Percentiles rank a stretch among this genome's conserved stretches.
Conservation (phyloP, 2,797 vertebrate genomes). For the Spinus pinus region DNA sequence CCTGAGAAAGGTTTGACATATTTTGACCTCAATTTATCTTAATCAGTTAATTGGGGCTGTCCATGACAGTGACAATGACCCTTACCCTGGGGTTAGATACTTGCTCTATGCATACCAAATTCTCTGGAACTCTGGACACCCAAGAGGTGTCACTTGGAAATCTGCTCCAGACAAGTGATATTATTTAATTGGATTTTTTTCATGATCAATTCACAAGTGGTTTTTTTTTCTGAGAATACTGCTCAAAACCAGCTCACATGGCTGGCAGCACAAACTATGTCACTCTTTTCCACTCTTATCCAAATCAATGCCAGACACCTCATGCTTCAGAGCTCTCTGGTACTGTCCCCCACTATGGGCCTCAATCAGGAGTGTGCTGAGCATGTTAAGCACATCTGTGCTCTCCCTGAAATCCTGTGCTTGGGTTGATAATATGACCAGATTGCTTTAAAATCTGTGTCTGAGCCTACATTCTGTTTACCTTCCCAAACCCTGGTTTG, state of each 20-base stretch:
- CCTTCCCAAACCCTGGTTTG: not conserved
- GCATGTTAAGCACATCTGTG: not conserved
- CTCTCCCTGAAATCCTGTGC: not conserved
- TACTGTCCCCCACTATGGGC: fast-evolving
- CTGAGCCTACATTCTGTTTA: not conserved
- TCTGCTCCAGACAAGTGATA: not conserved
- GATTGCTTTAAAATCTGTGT: not conserved
- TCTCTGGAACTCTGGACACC: not conserved
- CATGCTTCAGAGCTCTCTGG: not conserved
- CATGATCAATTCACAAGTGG: not conserved
- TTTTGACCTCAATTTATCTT: not conserved
- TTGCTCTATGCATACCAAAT: not conserved
- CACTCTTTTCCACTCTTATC: not conserved
- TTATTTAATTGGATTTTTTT: not conserved
- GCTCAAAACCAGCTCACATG: not conserved
- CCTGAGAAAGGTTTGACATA: not conserved
- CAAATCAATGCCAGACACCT: not conserved
- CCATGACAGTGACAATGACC: not conserved
- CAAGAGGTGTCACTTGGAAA: not conserved
- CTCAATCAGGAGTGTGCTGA: not conserved
- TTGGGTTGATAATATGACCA: not conserved
- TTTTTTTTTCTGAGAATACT: not conserved
- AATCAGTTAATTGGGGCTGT: not conserved
- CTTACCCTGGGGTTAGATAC: not conserved
- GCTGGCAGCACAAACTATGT: not conserved